A percentile compares a stretch with the other conserved stretches of the same genome.
phyloP scores from a whole-genome alignment of 2,888 invertebrate genomes.

The Noctua comes region DNA sequence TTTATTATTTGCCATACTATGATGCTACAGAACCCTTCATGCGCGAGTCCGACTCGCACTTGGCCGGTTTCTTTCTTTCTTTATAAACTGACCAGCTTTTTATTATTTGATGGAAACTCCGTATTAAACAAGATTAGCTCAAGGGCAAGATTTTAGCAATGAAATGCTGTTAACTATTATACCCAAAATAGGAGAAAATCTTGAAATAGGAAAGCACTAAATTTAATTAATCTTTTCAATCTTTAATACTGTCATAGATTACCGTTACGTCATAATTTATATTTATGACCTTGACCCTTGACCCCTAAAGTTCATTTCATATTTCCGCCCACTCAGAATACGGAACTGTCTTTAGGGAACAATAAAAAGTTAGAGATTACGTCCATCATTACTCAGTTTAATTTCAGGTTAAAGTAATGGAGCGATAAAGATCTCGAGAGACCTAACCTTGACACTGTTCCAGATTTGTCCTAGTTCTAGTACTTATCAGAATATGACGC shows the following conservation, averaged over 20 bases:
- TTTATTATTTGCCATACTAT: no score
- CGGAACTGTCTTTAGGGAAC: conserved; percentile 1
- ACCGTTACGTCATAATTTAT: neutral
- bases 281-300: conserved; percentile 5
- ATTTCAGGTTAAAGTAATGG: conserved; percentile 10
- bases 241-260: neutral
- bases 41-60: no score
- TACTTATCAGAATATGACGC: neutral
- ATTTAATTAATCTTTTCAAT: neutral
- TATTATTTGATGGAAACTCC: neutral
- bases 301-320: neutral
- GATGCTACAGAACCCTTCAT: no score
- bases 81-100: no score
- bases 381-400: conserved; percentile 7
- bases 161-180: neutral
- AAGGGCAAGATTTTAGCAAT: neutral
- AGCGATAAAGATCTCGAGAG: neutral
- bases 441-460: neutral
- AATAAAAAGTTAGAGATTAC: conserved; percentile 18
- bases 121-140: neutral
- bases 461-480: neutral
- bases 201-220: neutral
- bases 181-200: neutral
- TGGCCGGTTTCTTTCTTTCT: no score
- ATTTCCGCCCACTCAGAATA: conserved; percentile 7